Conservation (phyloP, 2,113 vertebrate genomes). For the Hippoglossus stenolepis region DNA sequence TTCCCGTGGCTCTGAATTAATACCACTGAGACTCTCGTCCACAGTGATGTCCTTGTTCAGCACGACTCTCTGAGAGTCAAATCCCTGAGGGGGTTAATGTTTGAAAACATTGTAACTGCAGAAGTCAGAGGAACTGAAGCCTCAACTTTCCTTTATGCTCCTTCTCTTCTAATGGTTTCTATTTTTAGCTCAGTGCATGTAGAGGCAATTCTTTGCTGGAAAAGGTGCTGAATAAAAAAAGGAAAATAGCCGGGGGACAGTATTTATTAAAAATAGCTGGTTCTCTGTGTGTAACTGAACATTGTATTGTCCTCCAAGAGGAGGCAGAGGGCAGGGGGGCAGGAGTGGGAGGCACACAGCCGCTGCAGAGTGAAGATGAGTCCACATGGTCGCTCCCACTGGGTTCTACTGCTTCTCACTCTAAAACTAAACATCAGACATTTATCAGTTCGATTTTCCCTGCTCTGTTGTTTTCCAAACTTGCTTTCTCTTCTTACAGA, state of each 20-base stretch:
- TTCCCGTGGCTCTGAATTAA: neutral
- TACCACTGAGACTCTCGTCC: neutral
- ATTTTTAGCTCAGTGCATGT: constrained; percentile 27
- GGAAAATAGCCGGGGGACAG: constrained; percentile 19
- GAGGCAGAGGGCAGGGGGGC: neutral
- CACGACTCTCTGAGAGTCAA: constrained; percentile 14
- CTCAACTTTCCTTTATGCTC: constrained; percentile 19
- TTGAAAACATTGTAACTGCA: constrained; percentile 46
- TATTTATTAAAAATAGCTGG: constrained; percentile 24
- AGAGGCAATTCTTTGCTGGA: constrained; percentile 17
- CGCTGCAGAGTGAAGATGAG: neutral
- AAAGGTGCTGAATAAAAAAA: constrained; percentile 20
- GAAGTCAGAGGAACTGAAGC: constrained; percentile 35
- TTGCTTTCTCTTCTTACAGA: no score
- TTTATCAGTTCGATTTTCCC: neutral
- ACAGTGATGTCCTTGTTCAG: neutral
- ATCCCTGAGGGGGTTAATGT: constrained; percentile 11
- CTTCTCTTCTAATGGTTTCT: constrained; percentile 37
- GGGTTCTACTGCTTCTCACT: neutral
- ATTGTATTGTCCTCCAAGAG: constrained; percentile 4
- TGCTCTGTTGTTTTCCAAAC: no score
- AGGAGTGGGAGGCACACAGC: neutral
- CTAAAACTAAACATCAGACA: neutral
- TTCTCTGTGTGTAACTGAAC: constrained; percentile 29
- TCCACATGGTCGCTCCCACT: neutral